Base-by-base conservation (phyloP, 2,113 vertebrate genomes). In the Narcine bancroftii region DNA sequence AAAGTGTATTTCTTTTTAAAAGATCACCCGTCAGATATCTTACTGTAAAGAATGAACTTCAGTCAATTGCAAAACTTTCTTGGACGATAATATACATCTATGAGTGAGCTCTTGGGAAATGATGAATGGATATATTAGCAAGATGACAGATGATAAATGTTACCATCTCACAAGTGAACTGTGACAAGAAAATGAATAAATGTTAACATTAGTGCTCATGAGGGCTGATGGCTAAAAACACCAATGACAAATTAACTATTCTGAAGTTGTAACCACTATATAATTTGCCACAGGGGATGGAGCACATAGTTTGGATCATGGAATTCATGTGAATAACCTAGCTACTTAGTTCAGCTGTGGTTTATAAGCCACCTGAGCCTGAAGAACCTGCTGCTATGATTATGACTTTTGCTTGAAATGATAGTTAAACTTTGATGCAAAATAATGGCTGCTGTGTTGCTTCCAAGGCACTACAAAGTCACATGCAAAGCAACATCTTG, bases 111-210 rank as follows among this genome's bases (percentile, higher is more conserved):
- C 85, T 65, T 65, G 85, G 85, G 60, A 89, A 65, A 65, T 89
- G 60, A 66, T 89, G 15, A 65, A 89, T 65, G 39, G 85, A 39
- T 89, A 65, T 6, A 89, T 66, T 89, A 89, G 56, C 53, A 39
- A 65, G 85, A 65, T 89, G 85, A 89, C 85, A 89, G 85, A 89
- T 89, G 56, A 60, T 21, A 89, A 89, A 89, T 89, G 50, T 89
- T 89, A 89, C 60, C 60, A 89, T 65, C 60, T n/a, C 42, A 33
- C 60, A 89, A 89, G 65, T 66, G 56, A 65, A 89, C 85, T 89
- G 36, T 42, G 60, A 89, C 85, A 89, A 66, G 85, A 39, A 2
- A 65, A 56, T 89, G 85, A 89, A 89, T 89, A 89, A 63, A 65
- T 89, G 56, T 66, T n/a, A 89, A 66, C 53, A 89, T 63, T 60